Evolutionary conservation across 2,888 invertebrate species (phyloP).

Genomic region (Agrilus cyanescens): DNA sequence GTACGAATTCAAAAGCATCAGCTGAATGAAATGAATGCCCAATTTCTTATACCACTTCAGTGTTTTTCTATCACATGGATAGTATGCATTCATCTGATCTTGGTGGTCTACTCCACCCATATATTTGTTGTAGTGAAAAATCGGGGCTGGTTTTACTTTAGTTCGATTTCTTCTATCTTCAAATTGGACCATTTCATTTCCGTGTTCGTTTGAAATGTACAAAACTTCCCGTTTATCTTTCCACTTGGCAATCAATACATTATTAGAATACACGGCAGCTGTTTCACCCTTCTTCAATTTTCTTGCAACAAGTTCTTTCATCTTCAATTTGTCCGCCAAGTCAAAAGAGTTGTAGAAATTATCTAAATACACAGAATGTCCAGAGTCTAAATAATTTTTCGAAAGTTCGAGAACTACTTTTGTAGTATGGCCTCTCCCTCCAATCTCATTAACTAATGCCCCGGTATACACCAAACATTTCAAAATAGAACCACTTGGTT

Average conservation of each 20-base stretch:
- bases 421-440: neutral
- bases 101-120: conserved; percentile 7
- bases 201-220: conserved; percentile 1
- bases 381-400: neutral
- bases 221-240: conserved; percentile 1
- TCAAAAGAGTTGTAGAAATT: conserved; percentile 2
- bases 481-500: conserved; percentile 6
- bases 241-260: neutral
- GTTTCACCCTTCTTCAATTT: conserved; percentile 1
- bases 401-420: neutral
- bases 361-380: neutral
- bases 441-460: neutral
- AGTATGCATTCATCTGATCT: conserved; percentile 6
- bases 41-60: conserved; percentile 9
- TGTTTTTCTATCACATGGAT: conserved; percentile 7
- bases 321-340: neutral
- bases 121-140: conserved; percentile 7
- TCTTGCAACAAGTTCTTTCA: neutral
- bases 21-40: conserved; percentile 8
- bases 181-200: neutral
- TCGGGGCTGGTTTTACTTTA: conserved; percentile 3
- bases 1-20: conserved; percentile 5
- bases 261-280: neutral
- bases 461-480: neutral
- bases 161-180: conserved; percentile 1